Conservation (phyloP, 37 sponge, comb jelly and placozoan species). For the Corticium candelabrum region DNA sequence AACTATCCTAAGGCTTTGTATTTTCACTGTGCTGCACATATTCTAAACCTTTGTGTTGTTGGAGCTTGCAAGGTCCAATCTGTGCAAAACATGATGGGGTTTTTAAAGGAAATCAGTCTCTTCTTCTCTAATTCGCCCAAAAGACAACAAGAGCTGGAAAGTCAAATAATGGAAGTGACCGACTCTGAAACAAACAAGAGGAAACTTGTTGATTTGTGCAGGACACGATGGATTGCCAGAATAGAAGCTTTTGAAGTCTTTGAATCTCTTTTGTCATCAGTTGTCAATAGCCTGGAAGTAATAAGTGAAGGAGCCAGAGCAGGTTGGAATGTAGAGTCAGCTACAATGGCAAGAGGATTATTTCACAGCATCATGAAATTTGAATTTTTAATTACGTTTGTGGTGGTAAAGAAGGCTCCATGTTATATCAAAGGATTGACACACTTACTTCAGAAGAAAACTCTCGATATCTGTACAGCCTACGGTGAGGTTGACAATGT, state of each 20-base stretch:
- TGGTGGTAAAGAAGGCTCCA: conserved; percentile 34
- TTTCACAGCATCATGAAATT: conserved; percentile 33
- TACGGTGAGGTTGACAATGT: conserved; percentile 32
- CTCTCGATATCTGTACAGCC: conserved; percentile 41
- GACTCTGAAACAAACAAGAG: conserved; percentile 3
- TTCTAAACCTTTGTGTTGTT: conserved; percentile 37
- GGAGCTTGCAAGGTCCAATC: conserved; percentile 14
- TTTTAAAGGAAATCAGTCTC: conserved; percentile 1
- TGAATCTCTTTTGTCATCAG: conserved; percentile 29
- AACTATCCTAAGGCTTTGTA: conserved; percentile 27
- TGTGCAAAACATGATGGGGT: conserved; percentile 26
- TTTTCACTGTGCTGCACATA: conserved; percentile 26
- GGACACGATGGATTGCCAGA: conserved; percentile 31
- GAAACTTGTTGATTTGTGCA: conserved; percentile 9
- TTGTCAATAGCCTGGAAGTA: conserved; percentile 44
- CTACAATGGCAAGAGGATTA: conserved; percentile 35
- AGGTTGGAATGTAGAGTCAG: conserved; percentile 34
- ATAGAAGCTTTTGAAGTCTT: conserved; percentile 28
- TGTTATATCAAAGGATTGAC: conserved; percentile 52
- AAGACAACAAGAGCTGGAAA: conserved; percentile 18
- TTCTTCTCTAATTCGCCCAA: conserved; percentile 29
- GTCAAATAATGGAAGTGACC: conserved; percentile 11
- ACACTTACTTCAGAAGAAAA: conserved; percentile 37
- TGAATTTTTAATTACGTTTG: conserved; percentile 35
- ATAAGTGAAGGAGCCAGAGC: conserved; percentile 6